Percentiles rank a stretch among this genome's conserved stretches.
Evolutionary conservation across 2,113 vertebrate genomes (phyloP).

Genomic region (Thunnus thynnus): DNA sequence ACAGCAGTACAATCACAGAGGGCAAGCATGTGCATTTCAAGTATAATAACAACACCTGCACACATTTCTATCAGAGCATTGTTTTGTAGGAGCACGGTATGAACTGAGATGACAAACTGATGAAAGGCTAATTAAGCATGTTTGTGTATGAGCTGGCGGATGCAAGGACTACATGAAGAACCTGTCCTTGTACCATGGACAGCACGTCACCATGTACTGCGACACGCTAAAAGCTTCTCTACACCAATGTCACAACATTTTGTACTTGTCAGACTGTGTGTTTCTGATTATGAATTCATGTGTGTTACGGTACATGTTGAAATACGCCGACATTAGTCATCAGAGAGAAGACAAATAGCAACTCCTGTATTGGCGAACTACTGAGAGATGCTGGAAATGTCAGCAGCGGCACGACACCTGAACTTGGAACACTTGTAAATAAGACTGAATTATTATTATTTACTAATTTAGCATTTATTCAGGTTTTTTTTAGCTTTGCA

Average conservation of each 20-base stretch:
- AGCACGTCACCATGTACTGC: not conserved
- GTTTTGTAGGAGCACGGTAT: not conserved
- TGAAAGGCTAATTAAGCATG: not conserved
- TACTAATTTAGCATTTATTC: too few species aligned
- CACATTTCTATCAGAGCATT: not conserved
- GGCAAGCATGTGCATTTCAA: not conserved
- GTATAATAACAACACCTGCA: not conserved
- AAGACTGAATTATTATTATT: too few species aligned
- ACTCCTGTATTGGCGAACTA: not conserved
- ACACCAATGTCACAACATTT: constrained; percentile 2
- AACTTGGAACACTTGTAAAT: too few species aligned
- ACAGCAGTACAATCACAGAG: constrained; percentile 11
- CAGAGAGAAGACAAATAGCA: not conserved
- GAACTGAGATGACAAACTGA: not conserved
- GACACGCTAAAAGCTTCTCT: not conserved
- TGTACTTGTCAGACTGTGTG: not conserved
- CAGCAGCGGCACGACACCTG: not conserved
- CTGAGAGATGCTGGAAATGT: not conserved
- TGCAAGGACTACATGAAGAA: not conserved
- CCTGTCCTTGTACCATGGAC: constrained; percentile 1
- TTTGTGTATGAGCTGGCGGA: not conserved
- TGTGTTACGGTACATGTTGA: not conserved
- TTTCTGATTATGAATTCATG: not conserved
- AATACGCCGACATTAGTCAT: not conserved
- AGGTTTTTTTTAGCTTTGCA: too few species aligned